Evolutionary conservation across 2,888 invertebrate species (phyloP), one percentile per base, ranked within the genome.

Genomic region (Camptogramma bilineatum): DNA sequence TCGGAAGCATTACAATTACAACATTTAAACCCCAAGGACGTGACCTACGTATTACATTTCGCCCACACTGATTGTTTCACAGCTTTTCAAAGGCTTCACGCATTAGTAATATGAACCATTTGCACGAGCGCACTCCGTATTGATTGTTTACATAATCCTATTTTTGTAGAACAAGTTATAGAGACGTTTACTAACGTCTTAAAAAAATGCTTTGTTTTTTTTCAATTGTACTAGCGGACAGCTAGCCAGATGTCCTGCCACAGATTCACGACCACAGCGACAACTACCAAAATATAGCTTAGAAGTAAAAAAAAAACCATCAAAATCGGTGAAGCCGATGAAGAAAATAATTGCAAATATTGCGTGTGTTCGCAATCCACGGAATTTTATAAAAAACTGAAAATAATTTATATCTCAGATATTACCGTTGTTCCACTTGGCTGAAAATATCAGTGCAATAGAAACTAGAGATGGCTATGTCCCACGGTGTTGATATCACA

Each of bases 401-500:
- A n/a, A 56, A 56, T n/a, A 39, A 21, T 48, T 28, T 42, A 17
- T 42, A 7, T 42, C 13, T 42, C 8, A 28, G 19, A 19, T 21
- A 21, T 21, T 54, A 44, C 16, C 18, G 42, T n/a, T 61, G 57
- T 61, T 61, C 57, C 57, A 53, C 28, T 48, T 53, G 47, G 48
- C 47, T 57, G 52, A 52, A 52, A 47, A 13, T 55, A 47, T 48
- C 56, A 56, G 39, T 53, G 52, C 51, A 31, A 52, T 61, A 56
- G 62, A 66, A 56, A 63, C 54, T n/a, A 53, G 55, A 62, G 47
- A 62, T 52, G 17, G n/a, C 4, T 50, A 17, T 52, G 24, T 68
- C 63, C 62, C 72, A 72, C 72, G 70, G 60, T 67, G 58, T 70
- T 60, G 17, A 60, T 70, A 55, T 65, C 68, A 51, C 50, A 55